phyloP scores from a whole-genome alignment of 1,140 invertebrate genomes.

The Daktulosphaira vitifoliae region DNA sequence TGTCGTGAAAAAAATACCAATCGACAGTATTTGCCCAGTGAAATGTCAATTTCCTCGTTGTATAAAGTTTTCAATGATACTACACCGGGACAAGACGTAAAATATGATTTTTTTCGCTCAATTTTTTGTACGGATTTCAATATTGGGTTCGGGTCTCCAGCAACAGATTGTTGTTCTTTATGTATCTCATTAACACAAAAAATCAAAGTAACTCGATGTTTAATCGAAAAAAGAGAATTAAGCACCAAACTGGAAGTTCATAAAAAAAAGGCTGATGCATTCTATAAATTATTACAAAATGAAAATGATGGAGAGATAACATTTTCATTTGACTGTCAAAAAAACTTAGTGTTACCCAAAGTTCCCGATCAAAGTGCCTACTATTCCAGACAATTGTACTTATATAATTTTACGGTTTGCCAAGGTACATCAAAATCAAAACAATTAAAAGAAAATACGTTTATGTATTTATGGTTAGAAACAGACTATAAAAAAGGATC shows the following conservation, averaged over 20 bases:
- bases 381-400: too few species aligned
- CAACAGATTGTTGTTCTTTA: slow-evolving; percentile 8
- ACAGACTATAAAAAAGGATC: slow-evolving; percentile 39
- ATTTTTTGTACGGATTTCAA: too few species aligned
- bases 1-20: too few species aligned
- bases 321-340: too few species aligned
- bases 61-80: background rate
- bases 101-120: too few species aligned
- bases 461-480: slow-evolving; percentile 40
- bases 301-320: slow-evolving; percentile 1
- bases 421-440: too few species aligned
- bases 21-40: too few species aligned
- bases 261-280: too few species aligned
- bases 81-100: background rate
- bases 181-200: background rate
- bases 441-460: slow-evolving; percentile 38
- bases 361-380: background rate
- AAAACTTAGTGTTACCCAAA: slow-evolving; percentile 9
- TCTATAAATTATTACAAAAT: too few species aligned
- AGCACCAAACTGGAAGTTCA: background rate
- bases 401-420: too few species aligned
- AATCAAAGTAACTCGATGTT: too few species aligned
- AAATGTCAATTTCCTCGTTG: too few species aligned
- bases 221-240: background rate
- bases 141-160: background rate